Evolutionary conservation across 2,888 invertebrate species (phyloP).

Genomic region (Phrixothrix hirtus): DNA sequence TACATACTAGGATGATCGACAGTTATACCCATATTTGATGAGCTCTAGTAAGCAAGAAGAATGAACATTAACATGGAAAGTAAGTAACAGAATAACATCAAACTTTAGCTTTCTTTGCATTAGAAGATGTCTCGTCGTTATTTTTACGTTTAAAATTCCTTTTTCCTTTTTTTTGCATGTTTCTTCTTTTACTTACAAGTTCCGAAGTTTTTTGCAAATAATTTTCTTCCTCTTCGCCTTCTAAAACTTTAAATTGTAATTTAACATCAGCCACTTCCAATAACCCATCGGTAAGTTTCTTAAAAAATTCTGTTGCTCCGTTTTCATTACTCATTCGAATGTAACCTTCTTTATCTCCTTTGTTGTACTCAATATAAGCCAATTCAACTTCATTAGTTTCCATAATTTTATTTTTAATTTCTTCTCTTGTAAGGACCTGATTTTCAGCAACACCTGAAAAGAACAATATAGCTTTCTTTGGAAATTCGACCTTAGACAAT

Average conservation of each 20-base stretch:
- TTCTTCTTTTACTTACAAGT: conserved; percentile 53
- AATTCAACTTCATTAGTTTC: conserved; percentile 64
- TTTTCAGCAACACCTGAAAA: conserved; percentile 67
- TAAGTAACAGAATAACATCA: too few relatives aligned
- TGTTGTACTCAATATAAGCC: conserved; percentile 76
- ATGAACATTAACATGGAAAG: too few relatives aligned
- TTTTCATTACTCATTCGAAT: conserved; percentile 72
- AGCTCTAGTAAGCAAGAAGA: too few relatives aligned
- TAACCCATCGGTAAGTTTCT: conserved; percentile 64
- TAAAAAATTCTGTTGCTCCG: conserved; percentile 66
- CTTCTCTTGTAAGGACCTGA: conserved; percentile 65
- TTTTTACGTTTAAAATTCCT: conserved; percentile 1
- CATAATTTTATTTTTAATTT: conserved; percentile 72
- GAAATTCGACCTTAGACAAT: conserved; percentile 60
- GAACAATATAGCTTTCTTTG: conserved; percentile 75
- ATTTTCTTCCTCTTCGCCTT: conserved; percentile 73
- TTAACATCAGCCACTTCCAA: conserved; percentile 44
- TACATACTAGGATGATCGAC: too few relatives aligned
- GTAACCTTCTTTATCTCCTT: conserved; percentile 74
- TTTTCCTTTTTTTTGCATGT: conserved; percentile 3
- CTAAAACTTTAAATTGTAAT: conserved; percentile 63
- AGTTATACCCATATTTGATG: too few relatives aligned
- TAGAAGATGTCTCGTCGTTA: too few relatives aligned
- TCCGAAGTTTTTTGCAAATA: conserved; percentile 67
- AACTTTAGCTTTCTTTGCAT: too few relatives aligned